Percentiles rank a stretch among this genome's conserved stretches.
These are phyloP conservation scores for Spondyliosoma cantharus DNA, from an alignment of 2,797 vertebrate genomes.

Conservation along the genomic window DNA sequence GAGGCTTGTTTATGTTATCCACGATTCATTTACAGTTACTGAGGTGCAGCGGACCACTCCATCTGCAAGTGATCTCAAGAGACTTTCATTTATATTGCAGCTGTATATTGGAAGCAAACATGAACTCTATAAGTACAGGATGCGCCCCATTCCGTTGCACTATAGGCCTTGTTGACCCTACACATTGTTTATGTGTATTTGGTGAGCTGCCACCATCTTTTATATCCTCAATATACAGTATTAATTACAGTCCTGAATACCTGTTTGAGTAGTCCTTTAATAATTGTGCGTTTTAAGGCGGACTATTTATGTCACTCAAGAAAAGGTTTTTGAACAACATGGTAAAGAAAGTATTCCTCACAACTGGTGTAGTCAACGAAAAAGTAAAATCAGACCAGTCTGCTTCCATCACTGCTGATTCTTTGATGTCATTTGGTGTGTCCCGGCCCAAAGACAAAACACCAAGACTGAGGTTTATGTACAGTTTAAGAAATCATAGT, in stretches of 20 bases:
- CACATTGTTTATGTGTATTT: background rate
- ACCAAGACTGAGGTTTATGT: background rate
- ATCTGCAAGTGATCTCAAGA: constrained; percentile 31
- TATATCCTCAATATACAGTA: background rate
- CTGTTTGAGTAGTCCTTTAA: background rate
- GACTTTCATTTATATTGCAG: constrained; percentile 38
- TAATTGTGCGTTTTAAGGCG: background rate
- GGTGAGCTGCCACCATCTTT: background rate
- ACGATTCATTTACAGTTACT: constrained; percentile 52
- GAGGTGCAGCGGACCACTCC: constrained; percentile 59
- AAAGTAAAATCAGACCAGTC: no score
- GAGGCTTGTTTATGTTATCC: constrained; percentile 57
- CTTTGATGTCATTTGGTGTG: no score
- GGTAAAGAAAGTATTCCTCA: no score
- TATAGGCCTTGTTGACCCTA: background rate
- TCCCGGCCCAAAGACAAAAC: background rate
- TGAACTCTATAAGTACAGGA: constrained; percentile 8
- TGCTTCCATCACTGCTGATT: no score
- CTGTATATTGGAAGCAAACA: constrained; percentile 5
- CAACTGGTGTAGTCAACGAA: background rate
- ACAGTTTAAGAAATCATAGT: background rate
- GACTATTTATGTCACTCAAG: background rate
- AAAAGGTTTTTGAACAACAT: no score
- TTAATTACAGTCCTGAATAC: background rate
- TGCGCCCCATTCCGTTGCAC: background rate